A percentile compares a stretch with the other conserved stretches of the same genome.
phyloP scores from a whole-genome alignment of 2,113 vertebrate genomes.

The Benthochromis sp. region DNA sequence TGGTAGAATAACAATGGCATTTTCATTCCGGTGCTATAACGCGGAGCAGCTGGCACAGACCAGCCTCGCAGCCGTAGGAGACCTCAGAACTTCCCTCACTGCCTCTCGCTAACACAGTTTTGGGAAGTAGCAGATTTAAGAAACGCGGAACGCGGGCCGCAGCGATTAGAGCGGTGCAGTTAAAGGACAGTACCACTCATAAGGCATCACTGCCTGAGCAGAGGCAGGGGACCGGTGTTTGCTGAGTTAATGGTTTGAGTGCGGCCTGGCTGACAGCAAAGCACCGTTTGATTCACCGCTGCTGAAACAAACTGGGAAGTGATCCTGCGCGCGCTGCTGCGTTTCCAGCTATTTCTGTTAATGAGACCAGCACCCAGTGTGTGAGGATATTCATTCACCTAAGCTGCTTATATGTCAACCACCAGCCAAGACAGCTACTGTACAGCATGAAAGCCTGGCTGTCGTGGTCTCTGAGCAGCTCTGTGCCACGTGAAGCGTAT shows the following conservation, averaged over 20 bases:
- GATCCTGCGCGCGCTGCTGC: background rate
- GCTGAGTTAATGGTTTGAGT: conserved; percentile 24
- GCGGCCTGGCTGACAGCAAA: conserved; percentile 12
- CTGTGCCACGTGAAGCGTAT: conserved; percentile 24
- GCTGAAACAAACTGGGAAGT: conserved; percentile 26
- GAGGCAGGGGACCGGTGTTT: background rate
- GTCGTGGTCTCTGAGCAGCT: conserved; percentile 1
- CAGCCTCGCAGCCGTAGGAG: conserved; percentile 1
- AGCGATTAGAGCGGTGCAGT: conserved; percentile 15
- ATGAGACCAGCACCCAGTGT: background rate
- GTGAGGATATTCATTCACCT: conserved; percentile 31
- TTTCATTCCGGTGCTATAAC: conserved; percentile 25
- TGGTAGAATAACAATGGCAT: conserved; percentile 42
- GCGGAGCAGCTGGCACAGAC: conserved; percentile 17
- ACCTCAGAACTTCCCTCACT: conserved; percentile 14
- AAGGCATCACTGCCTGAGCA: background rate
- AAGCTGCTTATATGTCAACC: conserved; percentile 42
- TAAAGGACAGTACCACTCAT: background rate
- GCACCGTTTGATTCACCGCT: conserved; percentile 14
- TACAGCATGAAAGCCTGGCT: conserved; percentile 1
- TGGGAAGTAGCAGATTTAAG: conserved; percentile 1
- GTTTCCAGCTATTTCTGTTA: conserved; percentile 23
- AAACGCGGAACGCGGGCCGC: background rate
- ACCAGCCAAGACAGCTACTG: conserved; percentile 34
- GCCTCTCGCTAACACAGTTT: conserved; percentile 11